Base-by-base conservation (phyloP, 2,888 invertebrate species). In the Caenorhabditis uteleia region DNA sequence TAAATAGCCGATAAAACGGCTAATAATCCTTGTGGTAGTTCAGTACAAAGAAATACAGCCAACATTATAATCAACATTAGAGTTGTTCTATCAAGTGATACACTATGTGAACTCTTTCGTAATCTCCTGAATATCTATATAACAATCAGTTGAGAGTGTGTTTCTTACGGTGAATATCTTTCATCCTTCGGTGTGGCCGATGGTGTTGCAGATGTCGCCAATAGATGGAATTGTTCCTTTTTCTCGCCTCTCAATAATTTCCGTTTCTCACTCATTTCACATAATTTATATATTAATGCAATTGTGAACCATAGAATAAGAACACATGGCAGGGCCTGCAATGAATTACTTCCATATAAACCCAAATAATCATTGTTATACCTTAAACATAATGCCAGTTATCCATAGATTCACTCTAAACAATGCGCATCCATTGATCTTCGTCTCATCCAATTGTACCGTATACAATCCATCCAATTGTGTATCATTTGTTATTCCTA, bases 341-440 rank as follows among this genome's bases (percentile, higher is more conserved):
- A 59, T 16, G n/a, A n/a, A n/a, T n/a, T n/a, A n/a, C n/a, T n/a
- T n/a, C n/a, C n/a, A n/a, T n/a, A 1, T 31, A 44, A 31, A 39
- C 2, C 14, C 2, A 12, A 12, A 14, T 7, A 25, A 21, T 1
- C 10, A 25, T n/a, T n/a, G n/a, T n/a, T n/a, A n/a, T 31, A 77
- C 80, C 67, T 82, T 81, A 64, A 82, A 82, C 40, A 80, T 65
- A 40, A 79, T 70, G 10, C 82, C 82, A 10, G 77, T 82, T 27
- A 80, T 59, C 82, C 82, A 82, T 7, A 82, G 64, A 58, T 80
- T 83, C 23, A 77, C 54, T 34, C 78, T 74, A 59, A 79, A 82
- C 21, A 80, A 45, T 7, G 70, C 64, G 40, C 82, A 82, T 2
- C 75, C 76, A 38, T 75, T 68, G 26, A 68, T 67, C 18, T 60